These are phyloP conservation scores for Scaptomyza polygonia DNA, from an alignment of 2,888 invertebrate species.

Conservation along the genomic window DNA sequence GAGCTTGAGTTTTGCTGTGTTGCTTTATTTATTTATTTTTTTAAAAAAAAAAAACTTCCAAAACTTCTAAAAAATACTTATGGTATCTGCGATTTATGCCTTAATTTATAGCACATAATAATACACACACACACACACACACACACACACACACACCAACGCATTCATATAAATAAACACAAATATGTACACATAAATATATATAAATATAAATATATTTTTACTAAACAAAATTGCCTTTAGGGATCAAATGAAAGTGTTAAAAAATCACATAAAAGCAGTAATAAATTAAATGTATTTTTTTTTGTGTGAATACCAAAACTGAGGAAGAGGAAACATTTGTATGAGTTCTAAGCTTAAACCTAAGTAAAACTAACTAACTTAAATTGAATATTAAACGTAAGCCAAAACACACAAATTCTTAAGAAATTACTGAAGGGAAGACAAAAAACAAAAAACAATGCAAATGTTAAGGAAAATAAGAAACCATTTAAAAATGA, in stretches of 20 bases:
- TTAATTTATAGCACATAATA: conserved; percentile 1
- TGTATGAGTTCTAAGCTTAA: conserved; percentile 38
- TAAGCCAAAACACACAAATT: conserved; percentile 56
- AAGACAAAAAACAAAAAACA: conserved; percentile 17
- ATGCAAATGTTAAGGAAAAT: conserved; percentile 1
- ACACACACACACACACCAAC: conserved; percentile 19
- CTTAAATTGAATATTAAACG: conserved; percentile 41
- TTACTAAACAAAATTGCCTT: conserved; percentile 56
- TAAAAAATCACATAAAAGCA: conserved; percentile 11
- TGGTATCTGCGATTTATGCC: background rate
- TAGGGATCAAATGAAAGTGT: conserved; percentile 66
- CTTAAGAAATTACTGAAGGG: conserved; percentile 15
- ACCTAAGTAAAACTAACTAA: conserved; percentile 21
- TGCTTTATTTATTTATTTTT: background rate
- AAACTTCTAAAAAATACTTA: background rate
- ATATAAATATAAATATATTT: conserved; percentile 26
- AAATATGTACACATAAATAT: background rate
- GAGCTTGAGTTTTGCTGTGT: background rate
- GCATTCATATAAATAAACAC: background rate
- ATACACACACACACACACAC: too few species aligned
- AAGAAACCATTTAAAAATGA: conserved; percentile 12
- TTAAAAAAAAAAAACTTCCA: too few species aligned
- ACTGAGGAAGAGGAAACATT: conserved; percentile 4
- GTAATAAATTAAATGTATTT: conserved; percentile 47
- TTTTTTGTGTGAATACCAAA: conserved; percentile 49